Conservation (phyloP, 2,797 vertebrate species). For the Notolepis coatsorum region DNA sequence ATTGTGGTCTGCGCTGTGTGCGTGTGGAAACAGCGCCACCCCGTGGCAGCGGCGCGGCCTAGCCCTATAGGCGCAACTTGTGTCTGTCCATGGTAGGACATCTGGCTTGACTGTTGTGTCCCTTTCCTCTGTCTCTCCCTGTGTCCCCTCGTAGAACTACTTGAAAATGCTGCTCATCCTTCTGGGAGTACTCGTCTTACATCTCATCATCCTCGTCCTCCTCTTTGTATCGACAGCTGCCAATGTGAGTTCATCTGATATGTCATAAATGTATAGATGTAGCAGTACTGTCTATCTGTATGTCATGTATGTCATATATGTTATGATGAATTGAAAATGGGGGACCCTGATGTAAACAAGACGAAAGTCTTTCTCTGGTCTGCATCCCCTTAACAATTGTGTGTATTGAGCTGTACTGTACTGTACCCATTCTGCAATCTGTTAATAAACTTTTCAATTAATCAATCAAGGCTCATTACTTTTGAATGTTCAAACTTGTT, state of each 20-base stretch:
- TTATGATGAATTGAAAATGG: too few relatives aligned
- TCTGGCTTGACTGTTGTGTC: conserved; percentile 7
- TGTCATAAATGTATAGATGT: too few relatives aligned
- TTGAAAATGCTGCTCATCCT: conserved; percentile 92
- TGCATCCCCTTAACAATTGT: too few relatives aligned
- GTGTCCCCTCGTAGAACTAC: conserved; percentile 57
- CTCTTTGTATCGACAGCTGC: conserved; percentile 94
- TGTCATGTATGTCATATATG: too few relatives aligned
- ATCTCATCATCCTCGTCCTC: conserved; percentile 89
- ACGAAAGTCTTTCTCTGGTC: too few relatives aligned
- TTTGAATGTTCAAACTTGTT: neutral
- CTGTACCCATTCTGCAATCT: too few relatives aligned
- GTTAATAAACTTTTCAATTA: too few relatives aligned
- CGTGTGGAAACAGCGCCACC: conserved; percentile 55
- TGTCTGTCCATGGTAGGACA: neutral
- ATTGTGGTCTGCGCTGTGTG: conserved; percentile 51
- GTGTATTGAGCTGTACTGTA: too few relatives aligned
- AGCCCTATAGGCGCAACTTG: too few relatives aligned
- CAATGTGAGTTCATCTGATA: conserved; percentile 92
- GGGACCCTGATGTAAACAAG: too few relatives aligned
- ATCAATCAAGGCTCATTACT: too few relatives aligned
- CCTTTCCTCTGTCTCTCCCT: conserved; percentile 28
- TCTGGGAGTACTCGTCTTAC: conserved; percentile 91
- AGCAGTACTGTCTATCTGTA: too few relatives aligned
- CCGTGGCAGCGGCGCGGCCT: conserved; percentile 45